phyloP scores from a whole-genome alignment of 2,888 invertebrate species.

The Ligdia adustata region DNA sequence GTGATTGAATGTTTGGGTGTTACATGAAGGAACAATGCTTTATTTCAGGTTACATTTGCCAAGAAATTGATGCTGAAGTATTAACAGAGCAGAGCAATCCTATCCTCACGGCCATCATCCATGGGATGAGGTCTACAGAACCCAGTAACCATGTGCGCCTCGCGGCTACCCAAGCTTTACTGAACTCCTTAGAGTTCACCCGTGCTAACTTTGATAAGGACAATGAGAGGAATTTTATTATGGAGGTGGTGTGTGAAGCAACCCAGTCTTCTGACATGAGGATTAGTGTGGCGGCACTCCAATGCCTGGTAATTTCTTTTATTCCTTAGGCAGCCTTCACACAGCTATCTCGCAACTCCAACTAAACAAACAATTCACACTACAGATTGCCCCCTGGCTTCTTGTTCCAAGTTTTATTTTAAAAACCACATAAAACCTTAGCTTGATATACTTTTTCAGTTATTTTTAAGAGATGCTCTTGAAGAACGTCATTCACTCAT shows the following conservation, averaged over 20 bases:
- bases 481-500: too few species aligned
- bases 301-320: constrained; percentile 91
- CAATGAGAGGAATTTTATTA: constrained; percentile 98
- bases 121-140: constrained; percentile 98
- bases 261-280: constrained; percentile 96
- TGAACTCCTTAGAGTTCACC: constrained; percentile 99
- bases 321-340: too few species aligned
- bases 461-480: too few species aligned
- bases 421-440: too few species aligned
- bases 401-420: too few species aligned
- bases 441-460: too few species aligned
- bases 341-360: too few species aligned
- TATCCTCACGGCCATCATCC: constrained; percentile 99
- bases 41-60: constrained; percentile 93
- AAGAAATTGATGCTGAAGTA: constrained; percentile 98
- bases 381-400: too few species aligned
- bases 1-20: too few species aligned
- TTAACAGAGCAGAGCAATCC: constrained; percentile 96
- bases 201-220: constrained; percentile 99
- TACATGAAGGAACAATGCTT: too few species aligned
- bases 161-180: constrained; percentile 97
- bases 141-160: constrained; percentile 96
- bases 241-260: constrained; percentile 99
- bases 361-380: too few species aligned
- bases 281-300: constrained; percentile 97